Base-by-base conservation (phyloP, 1,140 invertebrate genomes). In the Zaprionus nigranus region DNA sequence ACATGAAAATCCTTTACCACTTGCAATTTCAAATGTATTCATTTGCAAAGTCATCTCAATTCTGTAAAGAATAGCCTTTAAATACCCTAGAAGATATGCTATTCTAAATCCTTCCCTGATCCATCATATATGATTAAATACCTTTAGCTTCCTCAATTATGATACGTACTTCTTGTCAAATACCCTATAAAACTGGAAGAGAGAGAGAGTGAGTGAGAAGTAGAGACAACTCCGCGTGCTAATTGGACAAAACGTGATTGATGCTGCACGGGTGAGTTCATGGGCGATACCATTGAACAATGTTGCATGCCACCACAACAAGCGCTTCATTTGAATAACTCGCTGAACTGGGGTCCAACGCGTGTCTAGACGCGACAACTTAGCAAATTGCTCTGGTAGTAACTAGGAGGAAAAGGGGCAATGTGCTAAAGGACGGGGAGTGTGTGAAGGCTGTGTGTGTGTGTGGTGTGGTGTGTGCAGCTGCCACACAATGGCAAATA, bases 291-390 rank as follows among this genome's bases (percentile, higher is more conserved):
- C 40, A 36, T 46, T 12, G 22, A 51, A 51, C 46, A 24, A 51
- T 79, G 75, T 72, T 51, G 74, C 75, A 70, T 73, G 81, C 77
- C 66, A 62, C 57, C 66, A 62, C 57, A n/a, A 57, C 30, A 46
- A 74, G 61, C 68, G 67, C 57, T 43, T 79, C 75, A 87, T 88
- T 87, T 87, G 83, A 88, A 88, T 83, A 83, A 83, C 80, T 77
- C 68, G 66, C 63, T 61, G 63, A 38, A 54, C 36, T 34, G 46
- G 66, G 24, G 53, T 24, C 51, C 17, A 38, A 40, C 54, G 65
- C 54, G 59, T 57, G 74, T 76, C 67, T 75, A 71, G 67, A 75
- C 73, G 67, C 53, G 60, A 49, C 58, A 68, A 56, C 65, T 61
- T 49, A 68, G 65, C 40, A 68, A 53, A 65, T 53, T 56, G 46